Percentiles rank a stretch among this genome's conserved stretches.
Evolutionary conservation across 2,797 vertebrate species (phyloP).

Genomic region (Gambusia yucatana): DNA sequence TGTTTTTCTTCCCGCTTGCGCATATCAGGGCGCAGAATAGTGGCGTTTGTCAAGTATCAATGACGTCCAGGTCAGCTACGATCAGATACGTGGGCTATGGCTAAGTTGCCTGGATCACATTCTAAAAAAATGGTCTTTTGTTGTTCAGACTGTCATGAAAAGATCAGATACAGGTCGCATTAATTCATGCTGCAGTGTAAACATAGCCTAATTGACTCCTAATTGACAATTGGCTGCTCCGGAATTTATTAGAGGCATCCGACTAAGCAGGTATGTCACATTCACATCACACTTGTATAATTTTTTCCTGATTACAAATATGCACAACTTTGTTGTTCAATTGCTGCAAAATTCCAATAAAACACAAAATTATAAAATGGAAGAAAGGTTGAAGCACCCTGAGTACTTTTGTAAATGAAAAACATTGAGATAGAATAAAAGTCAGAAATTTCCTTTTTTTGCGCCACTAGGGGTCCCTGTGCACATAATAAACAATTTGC

Average conservation of each 20-base stretch:
- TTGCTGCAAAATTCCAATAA: background rate
- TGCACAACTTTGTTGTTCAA: background rate
- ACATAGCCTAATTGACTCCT: background rate
- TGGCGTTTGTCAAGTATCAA: too few species aligned
- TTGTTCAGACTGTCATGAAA: too few species aligned
- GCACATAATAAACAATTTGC: slow-evolving; percentile 60
- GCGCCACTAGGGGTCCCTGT: slow-evolving; percentile 78
- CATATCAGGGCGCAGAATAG: too few species aligned
- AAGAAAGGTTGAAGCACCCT: background rate
- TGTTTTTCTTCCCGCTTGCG: too few species aligned
- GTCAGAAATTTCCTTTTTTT: slow-evolving; percentile 50
- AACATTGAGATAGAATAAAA: slow-evolving; percentile 30
- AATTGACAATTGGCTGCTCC: background rate
- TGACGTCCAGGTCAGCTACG: too few species aligned
- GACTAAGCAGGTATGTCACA: background rate
- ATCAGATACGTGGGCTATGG: too few species aligned
- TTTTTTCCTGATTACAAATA: background rate
- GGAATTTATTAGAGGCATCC: background rate
- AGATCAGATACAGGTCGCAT: too few species aligned
- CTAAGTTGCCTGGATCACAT: too few species aligned
- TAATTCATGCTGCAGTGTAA: too few species aligned
- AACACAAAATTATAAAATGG: background rate
- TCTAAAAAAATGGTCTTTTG: too few species aligned
- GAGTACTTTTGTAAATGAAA: slow-evolving; percentile 11
- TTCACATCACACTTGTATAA: background rate